phyloP scores from a whole-genome alignment of 2,113 vertebrate genomes.

The Sterrhoptilus dennistouni region DNA sequence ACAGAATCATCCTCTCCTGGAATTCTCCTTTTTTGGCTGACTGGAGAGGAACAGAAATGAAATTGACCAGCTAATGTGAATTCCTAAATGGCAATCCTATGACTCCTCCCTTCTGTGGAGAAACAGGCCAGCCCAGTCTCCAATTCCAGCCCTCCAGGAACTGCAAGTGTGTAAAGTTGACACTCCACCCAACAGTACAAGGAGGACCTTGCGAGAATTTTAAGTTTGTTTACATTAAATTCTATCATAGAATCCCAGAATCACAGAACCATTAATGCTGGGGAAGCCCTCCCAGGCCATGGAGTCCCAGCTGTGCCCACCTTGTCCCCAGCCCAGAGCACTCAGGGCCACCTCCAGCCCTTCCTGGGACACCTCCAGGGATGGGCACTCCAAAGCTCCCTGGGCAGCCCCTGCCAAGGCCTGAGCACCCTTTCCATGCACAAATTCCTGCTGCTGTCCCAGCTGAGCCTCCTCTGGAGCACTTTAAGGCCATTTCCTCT shows the following conservation, averaged over 20 bases:
- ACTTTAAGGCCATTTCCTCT: not conserved
- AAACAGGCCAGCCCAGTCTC: not conserved
- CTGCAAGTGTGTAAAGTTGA: not conserved
- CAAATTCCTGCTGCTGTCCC: not conserved
- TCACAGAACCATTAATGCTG: fast-evolving
- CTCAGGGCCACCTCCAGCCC: not conserved
- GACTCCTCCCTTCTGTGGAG: not conserved
- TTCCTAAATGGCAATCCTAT: not conserved
- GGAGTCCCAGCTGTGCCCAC: fast-evolving
- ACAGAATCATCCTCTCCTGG: not conserved
- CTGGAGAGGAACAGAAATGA: not conserved
- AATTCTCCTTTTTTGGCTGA: not conserved
- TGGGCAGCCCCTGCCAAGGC: not conserved
- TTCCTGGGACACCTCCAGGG: not conserved
- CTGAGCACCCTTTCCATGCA: not conserved
- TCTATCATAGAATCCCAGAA: not conserved
- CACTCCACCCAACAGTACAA: not conserved
- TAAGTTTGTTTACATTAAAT: not conserved
- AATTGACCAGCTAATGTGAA: not conserved
- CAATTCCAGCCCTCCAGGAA: not conserved
- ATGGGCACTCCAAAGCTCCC: not conserved
- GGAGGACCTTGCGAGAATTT: not conserved
- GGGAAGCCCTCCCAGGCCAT: fast-evolving
- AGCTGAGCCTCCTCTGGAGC: fast-evolving
- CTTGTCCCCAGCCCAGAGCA: not conserved